A percentile compares a stretch with the other conserved stretches of the same genome.
Evolutionary conservation across 2,888 invertebrate genomes (phyloP).

Genomic region (Clepsis dumicolana): DNA sequence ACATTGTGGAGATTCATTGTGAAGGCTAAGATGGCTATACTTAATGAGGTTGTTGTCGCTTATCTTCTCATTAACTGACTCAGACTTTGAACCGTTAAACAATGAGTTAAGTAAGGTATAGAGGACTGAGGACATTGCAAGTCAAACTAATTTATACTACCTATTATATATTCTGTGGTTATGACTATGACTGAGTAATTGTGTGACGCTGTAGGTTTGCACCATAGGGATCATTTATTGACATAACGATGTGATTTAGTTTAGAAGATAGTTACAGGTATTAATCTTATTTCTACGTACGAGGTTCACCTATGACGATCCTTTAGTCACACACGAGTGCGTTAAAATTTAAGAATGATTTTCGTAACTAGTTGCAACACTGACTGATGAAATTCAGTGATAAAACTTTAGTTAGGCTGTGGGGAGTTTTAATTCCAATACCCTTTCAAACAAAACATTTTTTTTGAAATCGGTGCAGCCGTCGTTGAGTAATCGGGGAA

Average conservation of each 20-base stretch:
- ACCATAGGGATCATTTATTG: too few relatives aligned
- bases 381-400: not conserved
- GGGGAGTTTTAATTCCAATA: not conserved
- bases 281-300: not conserved
- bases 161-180: too few relatives aligned
- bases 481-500: too few relatives aligned
- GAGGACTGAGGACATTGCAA: not conserved
- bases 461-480: too few relatives aligned
- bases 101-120: not conserved
- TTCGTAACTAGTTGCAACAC: slow-evolving; percentile 2
- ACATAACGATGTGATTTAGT: not conserved
- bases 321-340: not conserved
- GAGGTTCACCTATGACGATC: slow-evolving; percentile 9
- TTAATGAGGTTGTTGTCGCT: not conserved
- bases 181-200: not conserved
- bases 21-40: not conserved
- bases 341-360: not conserved
- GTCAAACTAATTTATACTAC: not conserved
- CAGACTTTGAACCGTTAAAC: not conserved
- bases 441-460: too few relatives aligned
- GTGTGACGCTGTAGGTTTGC: not conserved
- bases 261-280: too few relatives aligned
- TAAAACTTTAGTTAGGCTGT: not conserved
- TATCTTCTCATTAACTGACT: not conserved
- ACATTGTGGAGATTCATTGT: not conserved